These are phyloP conservation scores for Phoenicopterus ruber DNA, from an alignment of 2,113 vertebrate species.

Conservation along the genomic window DNA sequence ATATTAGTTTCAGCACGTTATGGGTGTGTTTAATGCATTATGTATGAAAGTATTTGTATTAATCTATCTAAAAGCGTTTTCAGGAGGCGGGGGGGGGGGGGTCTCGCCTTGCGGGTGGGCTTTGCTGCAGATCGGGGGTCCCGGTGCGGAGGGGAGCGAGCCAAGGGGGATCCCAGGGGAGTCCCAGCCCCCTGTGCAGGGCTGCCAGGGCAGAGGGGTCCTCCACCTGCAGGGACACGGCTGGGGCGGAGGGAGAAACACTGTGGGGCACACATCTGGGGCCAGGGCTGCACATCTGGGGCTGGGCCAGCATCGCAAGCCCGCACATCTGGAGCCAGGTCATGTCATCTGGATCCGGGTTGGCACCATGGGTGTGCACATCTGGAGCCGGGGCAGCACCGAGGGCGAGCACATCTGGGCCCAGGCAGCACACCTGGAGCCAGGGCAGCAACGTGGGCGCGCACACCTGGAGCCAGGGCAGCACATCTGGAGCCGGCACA, in stretches of 20 bases:
- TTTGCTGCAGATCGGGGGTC: accelerated
- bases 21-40: background rate
- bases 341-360: background rate
- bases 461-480: background rate
- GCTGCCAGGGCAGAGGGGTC: background rate
- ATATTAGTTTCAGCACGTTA: background rate
- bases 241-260: background rate
- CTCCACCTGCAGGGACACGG: accelerated
- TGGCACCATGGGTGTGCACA: background rate
- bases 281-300: background rate
- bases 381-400: background rate
- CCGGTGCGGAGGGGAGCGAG: background rate
- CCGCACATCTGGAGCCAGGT: background rate
- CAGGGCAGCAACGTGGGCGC: accelerated
- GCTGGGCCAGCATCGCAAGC: background rate
- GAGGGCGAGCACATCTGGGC: background rate
- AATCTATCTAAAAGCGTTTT: accelerated
- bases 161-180: background rate
- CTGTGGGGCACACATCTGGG: background rate
- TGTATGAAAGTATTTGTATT: no score
- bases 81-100: background rate
- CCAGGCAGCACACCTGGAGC: background rate
- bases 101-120: accelerated
- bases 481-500: background rate
- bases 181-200: background rate